phyloP scores from a whole-genome alignment of 2,888 invertebrate genomes.

The Cataglyphis albicans region DNA sequence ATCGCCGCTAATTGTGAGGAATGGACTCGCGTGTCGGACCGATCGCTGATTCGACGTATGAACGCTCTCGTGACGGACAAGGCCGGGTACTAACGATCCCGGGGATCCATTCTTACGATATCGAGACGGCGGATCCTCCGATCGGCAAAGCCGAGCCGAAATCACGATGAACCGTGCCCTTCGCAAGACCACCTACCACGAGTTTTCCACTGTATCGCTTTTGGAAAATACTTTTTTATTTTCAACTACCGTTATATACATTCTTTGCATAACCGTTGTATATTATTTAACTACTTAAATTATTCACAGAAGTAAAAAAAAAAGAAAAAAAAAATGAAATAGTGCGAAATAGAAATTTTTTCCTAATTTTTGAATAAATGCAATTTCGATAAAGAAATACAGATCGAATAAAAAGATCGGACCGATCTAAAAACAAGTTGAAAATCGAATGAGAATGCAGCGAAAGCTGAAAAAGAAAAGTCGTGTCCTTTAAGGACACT shows the following conservation, averaged over 20 bases:
- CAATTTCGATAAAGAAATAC: neutral
- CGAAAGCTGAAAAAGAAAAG: no score
- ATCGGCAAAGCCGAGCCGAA: constrained; percentile 22
- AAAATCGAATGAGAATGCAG: neutral
- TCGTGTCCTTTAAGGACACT: constrained; percentile 20
- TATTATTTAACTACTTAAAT: no score
- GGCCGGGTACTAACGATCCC: constrained; percentile 51
- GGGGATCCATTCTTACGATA: constrained; percentile 33
- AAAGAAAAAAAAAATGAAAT: neutral
- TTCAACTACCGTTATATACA: no score
- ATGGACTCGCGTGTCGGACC: constrained; percentile 72
- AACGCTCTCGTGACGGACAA: constrained; percentile 53
- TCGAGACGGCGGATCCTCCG: constrained; percentile 43
- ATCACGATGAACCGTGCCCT: neutral
- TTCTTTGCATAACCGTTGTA: no score
- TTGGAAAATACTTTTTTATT: neutral
- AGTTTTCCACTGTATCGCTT: constrained; percentile 9
- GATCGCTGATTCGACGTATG: constrained; percentile 77
- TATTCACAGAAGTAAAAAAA: no score
- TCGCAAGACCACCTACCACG: constrained; percentile 43
- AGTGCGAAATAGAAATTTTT: neutral
- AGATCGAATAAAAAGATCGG: neutral
- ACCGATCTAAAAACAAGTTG: neutral
- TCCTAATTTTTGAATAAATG: neutral
- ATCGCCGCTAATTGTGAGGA: constrained; percentile 80